Evolutionary conservation across 2,113 vertebrate genomes (phyloP).

Genomic region (Grammomys surdaster): DNA sequence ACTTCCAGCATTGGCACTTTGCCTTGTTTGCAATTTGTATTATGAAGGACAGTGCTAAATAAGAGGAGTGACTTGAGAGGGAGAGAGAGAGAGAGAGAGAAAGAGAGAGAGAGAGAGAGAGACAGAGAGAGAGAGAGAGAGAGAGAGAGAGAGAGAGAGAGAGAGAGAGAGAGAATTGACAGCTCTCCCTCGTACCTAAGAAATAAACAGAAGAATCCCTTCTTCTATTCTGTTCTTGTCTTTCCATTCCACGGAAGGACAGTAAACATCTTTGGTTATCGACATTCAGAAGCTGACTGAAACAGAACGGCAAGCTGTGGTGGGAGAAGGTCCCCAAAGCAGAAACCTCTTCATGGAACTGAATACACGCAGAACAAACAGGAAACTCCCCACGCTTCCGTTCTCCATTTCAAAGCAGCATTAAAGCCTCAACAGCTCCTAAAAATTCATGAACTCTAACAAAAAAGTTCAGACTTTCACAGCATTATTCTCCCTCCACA

Average conservation of each 20-base stretch:
- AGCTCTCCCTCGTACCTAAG: constrained; percentile 14
- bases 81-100: background rate
- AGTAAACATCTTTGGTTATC: constrained; percentile 68
- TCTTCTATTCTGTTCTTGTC: background rate
- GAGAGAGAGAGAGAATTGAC: constrained; percentile 25
- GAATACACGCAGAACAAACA: constrained; percentile 67
- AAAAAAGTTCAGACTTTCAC: constrained; percentile 3
- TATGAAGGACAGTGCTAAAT: constrained; percentile 79
- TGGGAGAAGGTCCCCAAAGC: constrained; percentile 65
- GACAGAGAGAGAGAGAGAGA: background rate
- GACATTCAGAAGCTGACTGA: constrained; percentile 69
- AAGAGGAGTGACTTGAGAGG: constrained; percentile 69
- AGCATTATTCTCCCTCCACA: background rate
- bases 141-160: no score
- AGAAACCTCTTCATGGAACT: constrained; percentile 53
- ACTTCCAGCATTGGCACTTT: constrained; percentile 76
- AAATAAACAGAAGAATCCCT: constrained; percentile 51
- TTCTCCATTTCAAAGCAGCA: constrained; percentile 41
- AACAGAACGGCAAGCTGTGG: constrained; percentile 40
- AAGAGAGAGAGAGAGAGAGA: background rate
- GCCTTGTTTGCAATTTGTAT: constrained; percentile 84
- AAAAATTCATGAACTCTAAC: constrained; percentile 44
- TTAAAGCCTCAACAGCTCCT: constrained; percentile 18
- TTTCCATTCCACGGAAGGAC: constrained; percentile 27
- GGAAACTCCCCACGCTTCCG: constrained; percentile 43